Evolutionary conservation across 1,140 invertebrate species (phyloP).

Genomic region (Pissodes strobi): DNA sequence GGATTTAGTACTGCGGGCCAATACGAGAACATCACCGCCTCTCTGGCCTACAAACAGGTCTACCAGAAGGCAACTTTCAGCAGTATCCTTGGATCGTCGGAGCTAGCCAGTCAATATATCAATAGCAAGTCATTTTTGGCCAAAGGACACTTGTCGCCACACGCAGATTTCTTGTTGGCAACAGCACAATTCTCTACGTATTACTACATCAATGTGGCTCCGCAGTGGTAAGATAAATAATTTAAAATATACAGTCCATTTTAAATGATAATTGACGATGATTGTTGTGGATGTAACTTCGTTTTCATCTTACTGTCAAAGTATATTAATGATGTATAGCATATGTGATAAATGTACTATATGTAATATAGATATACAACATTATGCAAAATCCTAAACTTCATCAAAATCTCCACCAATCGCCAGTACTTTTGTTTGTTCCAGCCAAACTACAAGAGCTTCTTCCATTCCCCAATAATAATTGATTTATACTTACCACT

Average conservation of each 20-base stretch:
- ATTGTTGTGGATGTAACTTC: too few species aligned
- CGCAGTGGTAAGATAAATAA: constrained; percentile 56
- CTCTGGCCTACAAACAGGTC: constrained; percentile 43
- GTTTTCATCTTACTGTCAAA: too few species aligned
- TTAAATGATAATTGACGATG: neutral
- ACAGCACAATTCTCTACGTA: constrained; percentile 59
- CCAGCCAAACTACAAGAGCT: too few species aligned
- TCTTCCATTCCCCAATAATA: too few species aligned
- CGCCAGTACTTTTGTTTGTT: too few species aligned
- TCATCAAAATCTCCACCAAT: too few species aligned
- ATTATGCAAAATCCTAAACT: too few species aligned
- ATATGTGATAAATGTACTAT: too few species aligned
- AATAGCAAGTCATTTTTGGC: constrained; percentile 54
- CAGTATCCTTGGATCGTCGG: constrained; percentile 48
- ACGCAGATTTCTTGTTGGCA: constrained; percentile 60
- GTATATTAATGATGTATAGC: too few species aligned
- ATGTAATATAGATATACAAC: neutral
- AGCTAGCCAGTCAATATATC: constrained; percentile 50
- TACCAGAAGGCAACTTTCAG: constrained; percentile 52
- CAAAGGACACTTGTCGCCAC: constrained; percentile 61
- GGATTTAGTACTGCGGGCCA: constrained; percentile 49
- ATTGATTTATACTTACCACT: too few species aligned
- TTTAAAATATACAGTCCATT: neutral
- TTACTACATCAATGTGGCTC: constrained; percentile 60
- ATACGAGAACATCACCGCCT: constrained; percentile 27